Base-by-base conservation (phyloP, 2,888 invertebrate genomes). In the Tipula unca region DNA sequence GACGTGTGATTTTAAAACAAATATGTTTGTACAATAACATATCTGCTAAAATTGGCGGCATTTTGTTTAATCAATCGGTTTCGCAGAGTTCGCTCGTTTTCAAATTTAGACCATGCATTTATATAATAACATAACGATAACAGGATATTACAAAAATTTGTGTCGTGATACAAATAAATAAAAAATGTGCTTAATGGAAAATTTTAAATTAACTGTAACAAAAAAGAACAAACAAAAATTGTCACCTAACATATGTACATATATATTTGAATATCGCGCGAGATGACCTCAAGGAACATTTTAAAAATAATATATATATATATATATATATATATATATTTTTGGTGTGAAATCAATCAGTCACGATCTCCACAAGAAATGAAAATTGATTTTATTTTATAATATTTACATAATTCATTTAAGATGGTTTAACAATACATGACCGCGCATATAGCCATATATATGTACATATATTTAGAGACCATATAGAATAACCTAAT, bases 221-320 rank as follows among this genome's bases (percentile, higher is more conserved):
- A 69, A 69, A 69, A 69, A 69, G 3, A 69, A 25, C 69, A 69
- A 69, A 69, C 25, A 69, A 69, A 25, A 25, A 20, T 69, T 69
- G 69, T 69, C 69, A 69, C 69, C 69, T 69, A 69, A 69, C 69
- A 69, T n/a, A n/a, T n/a, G n/a, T n/a, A n/a, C n/a, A n/a, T n/a
- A n/a, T n/a, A 32, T 25, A 69, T 69, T 69, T 69, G 69, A 69
- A 69, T 69, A 69, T 69, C 69, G 69, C 69, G 69, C 69, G 69
- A 69, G 69, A 69, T 69, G 69, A 69, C 69, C 69, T 69, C 69
- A 25, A 69, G 69, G 69, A 69, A 69, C 69, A 69, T 69, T 69
- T 69, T 25, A 54, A 54, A 54, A 54, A 17, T 17, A 20, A 54
- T 48, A 54, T 54, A 17, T 6, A 5, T 20, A n/a, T n/a, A 32